Evolutionary conservation across 2,888 invertebrate species (phyloP), one percentile per base, ranked within the genome.

Genomic region (Macrosoma leucophasiata): DNA sequence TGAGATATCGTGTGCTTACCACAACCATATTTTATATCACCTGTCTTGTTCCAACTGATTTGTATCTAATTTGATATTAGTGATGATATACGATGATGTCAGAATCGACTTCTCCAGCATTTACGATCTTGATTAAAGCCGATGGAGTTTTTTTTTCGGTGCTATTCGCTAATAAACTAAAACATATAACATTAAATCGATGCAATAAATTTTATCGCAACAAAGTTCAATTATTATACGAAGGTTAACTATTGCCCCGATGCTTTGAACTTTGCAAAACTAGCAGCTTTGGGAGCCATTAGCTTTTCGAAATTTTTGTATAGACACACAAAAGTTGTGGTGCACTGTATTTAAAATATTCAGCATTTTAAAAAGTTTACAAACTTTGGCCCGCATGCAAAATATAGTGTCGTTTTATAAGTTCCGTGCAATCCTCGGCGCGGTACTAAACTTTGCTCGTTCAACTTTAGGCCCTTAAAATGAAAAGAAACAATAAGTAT

Each of bases 21-120:
- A 56, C 62, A 49, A 63, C 63, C 62, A 58, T 48, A 46, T 35
- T n/a, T 49, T 45, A 42, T 50, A 50, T 50, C 58, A 52, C 55
- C 51, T 54, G 52, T 58, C 59, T 61, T 48, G 59, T 58, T 59
- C 55, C 52, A 46, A 52, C 46, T 55, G 46, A 48, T 50, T 48
- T 56, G 50, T 55, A 57, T 60, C 54, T 54, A 53, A 52, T 57
- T 60, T 56, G 53, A 59, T 57, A 58, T 57, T 53, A 55, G 57
- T 59, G 54, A 60, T 61, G 33, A 21, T 35, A 33, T 32, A 41
- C 29, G 20, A 30, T 22, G 25, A 35, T 33, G 35, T 39, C 39
- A 37, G 39, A 31, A 20, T 29, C 28, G 19, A 21, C 29, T 35
- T 22, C 8, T 13, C 25, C 3, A 31, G 15, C 27, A n/a, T 39